These are phyloP conservation scores for Osmoderma eremita DNA, from an alignment of 2,888 invertebrate genomes.

Conservation along the genomic window DNA sequence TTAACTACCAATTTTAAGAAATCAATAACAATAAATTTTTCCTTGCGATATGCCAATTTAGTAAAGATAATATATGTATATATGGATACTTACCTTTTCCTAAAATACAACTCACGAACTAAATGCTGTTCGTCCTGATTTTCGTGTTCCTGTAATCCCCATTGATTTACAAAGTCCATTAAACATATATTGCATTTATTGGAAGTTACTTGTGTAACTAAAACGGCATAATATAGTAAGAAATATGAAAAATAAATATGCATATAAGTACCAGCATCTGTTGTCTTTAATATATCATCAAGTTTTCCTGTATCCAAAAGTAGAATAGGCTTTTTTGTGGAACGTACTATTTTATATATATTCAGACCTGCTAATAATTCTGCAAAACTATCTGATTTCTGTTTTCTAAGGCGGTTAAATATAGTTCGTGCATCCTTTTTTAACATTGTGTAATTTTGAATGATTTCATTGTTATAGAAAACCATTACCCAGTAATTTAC, in stretches of 20 bases:
- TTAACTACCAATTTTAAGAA: no score
- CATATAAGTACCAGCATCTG: not conserved
- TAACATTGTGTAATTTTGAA: conserved; percentile 20
- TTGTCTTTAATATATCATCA: not conserved
- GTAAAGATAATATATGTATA: no score
- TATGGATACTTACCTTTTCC: conserved; percentile 23
- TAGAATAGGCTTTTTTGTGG: conserved; percentile 3
- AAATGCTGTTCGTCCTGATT: conserved; percentile 6
- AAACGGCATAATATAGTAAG: not conserved
- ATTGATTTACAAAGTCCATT: not conserved
- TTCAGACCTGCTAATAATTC: conserved; percentile 10
- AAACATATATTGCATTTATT: conserved; percentile 21
- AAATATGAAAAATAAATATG: not conserved
- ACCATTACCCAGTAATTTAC: conserved; percentile 9
- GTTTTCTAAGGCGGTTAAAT: not conserved
- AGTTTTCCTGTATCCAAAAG: conserved; percentile 6
- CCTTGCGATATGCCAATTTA: no score
- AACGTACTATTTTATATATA: conserved; percentile 3
- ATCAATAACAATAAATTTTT: no score
- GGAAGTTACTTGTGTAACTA: no score
- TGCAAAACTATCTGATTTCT: conserved; percentile 1
- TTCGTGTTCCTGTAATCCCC: conserved; percentile 2
- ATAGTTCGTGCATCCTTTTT: conserved; percentile 16
- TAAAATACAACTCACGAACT: conserved; percentile 22
- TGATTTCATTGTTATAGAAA: conserved; percentile 21